A percentile compares a stretch with the other conserved stretches of the same genome.
Evolutionary conservation across 37 sponge, comb jelly and placozoan species (phyloP).

Genomic region (Eunapius fragilis): DNA sequence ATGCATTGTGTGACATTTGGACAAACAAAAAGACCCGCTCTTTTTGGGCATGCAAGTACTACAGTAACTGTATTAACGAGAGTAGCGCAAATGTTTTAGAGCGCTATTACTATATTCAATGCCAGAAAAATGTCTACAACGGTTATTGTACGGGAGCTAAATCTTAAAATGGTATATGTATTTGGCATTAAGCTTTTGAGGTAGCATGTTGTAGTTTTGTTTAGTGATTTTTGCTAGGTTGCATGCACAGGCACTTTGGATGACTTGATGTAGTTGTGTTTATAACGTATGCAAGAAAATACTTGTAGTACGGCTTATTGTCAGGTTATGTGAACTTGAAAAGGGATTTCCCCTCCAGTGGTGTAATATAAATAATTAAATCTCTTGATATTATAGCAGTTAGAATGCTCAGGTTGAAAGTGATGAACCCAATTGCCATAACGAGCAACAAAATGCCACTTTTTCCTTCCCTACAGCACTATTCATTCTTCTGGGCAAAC

Average conservation of each 20-base stretch:
- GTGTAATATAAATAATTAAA: not conserved
- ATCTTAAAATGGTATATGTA: not conserved
- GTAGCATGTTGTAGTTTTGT: not conserved
- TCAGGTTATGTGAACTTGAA: not conserved
- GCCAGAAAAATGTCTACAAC: too few relatives aligned
- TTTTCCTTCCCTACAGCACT: not conserved
- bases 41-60: too few relatives aligned
- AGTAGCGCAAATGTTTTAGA: too few relatives aligned
- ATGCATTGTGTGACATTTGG: too few relatives aligned
- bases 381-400: not conserved
- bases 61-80: too few relatives aligned
- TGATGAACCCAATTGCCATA: not conserved
- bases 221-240: not conserved
- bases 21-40: too few relatives aligned
- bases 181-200: not conserved
- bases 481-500: not conserved
- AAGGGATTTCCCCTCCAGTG: not conserved
- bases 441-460: not conserved
- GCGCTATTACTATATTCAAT: too few relatives aligned
- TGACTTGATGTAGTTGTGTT: not conserved
- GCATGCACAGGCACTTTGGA: not conserved
- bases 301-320: not conserved
- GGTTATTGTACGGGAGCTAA: too few relatives aligned
- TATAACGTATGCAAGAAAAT: not conserved
- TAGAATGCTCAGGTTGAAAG: not conserved